Evolutionary conservation across 2,888 invertebrate genomes (phyloP).

Genomic region (Ormyrus rosae): DNA sequence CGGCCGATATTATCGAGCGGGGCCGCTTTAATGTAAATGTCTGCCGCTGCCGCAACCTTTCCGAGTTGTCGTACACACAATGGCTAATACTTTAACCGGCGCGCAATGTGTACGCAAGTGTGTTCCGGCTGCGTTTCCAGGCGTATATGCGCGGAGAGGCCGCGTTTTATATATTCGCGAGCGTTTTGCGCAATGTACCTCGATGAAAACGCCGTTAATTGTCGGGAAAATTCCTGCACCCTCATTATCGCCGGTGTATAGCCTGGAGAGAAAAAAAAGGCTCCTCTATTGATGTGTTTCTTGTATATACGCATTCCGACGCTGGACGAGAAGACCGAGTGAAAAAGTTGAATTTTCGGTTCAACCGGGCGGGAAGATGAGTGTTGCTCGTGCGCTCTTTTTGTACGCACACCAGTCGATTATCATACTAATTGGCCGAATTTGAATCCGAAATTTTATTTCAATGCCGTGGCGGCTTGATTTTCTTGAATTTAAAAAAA

Average conservation of each 20-base stretch:
- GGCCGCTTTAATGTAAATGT: slow-evolving; percentile 59
- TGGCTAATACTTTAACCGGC: slow-evolving; percentile 37
- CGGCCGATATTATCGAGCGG: slow-evolving; percentile 46
- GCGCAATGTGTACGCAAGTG: slow-evolving; percentile 24
- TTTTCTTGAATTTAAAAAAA: slow-evolving; percentile 36
- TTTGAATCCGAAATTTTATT: slow-evolving; percentile 41
- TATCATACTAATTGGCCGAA: slow-evolving; percentile 50
- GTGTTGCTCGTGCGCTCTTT: slow-evolving; percentile 16
- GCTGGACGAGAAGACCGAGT: background rate
- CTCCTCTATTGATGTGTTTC: slow-evolving; percentile 30
- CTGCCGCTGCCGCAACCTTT: slow-evolving; percentile 34
- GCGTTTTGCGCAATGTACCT: slow-evolving; percentile 41
- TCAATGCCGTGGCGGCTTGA: slow-evolving; percentile 25
- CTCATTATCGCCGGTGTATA: slow-evolving; percentile 32
- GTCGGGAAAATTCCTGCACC: slow-evolving; percentile 42
- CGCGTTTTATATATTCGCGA: background rate
- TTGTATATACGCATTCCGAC: slow-evolving; percentile 21
- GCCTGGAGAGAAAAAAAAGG: slow-evolving; percentile 1
- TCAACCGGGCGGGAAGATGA: slow-evolving; percentile 30
- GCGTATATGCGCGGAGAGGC: background rate
- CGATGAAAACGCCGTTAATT: slow-evolving; percentile 42
- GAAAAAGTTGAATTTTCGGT: slow-evolving; percentile 50
- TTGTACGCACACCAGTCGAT: background rate
- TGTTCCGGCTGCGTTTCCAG: background rate
- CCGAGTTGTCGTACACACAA: slow-evolving; percentile 49